phyloP scores from a whole-genome alignment of 1,140 invertebrate genomes.

The Galendromus occidentalis region DNA sequence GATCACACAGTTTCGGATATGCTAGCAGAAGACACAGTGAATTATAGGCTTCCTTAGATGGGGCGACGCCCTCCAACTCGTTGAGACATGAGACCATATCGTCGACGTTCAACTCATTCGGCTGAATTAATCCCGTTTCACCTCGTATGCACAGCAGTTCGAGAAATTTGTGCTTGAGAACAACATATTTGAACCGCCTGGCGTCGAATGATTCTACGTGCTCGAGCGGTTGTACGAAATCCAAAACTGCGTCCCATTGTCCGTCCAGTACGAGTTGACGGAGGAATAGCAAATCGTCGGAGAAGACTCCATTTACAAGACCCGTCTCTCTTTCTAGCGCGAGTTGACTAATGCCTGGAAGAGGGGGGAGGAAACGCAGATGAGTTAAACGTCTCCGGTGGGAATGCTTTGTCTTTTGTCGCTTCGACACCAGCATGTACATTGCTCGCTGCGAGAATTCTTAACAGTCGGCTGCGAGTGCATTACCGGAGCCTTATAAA shows the following conservation, averaged over 20 bases:
- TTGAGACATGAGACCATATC: constrained; percentile 72
- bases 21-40: constrained; percentile 78
- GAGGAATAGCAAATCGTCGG: constrained; percentile 78
- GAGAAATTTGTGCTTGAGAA: constrained; percentile 78
- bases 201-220: constrained; percentile 45
- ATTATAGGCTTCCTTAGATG: constrained; percentile 81
- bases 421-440: too few species aligned
- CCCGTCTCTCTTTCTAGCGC: constrained; percentile 82
- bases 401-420: too few species aligned
- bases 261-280: constrained; percentile 75
- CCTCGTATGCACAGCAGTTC: constrained; percentile 83
- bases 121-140: constrained; percentile 41
- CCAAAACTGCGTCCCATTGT: constrained; percentile 90
- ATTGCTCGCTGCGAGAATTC: too few species aligned
- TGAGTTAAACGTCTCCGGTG: too few species aligned
- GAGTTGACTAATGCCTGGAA: constrained; percentile 57
- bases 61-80: constrained; percentile 65
- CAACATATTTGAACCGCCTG: constrained; percentile 57
- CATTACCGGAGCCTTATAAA: too few species aligned
- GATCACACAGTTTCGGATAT: constrained; percentile 51
- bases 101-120: constrained; percentile 73
- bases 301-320: constrained; percentile 71
- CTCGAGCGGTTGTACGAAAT: constrained; percentile 87
- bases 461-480: too few species aligned
- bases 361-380: not conserved